A percentile compares a stretch with the other conserved stretches of the same genome.
phyloP scores from a whole-genome alignment of 37 sponge, comb jelly and placozoan genomes.

The Diacarnus erythraeanus region DNA sequence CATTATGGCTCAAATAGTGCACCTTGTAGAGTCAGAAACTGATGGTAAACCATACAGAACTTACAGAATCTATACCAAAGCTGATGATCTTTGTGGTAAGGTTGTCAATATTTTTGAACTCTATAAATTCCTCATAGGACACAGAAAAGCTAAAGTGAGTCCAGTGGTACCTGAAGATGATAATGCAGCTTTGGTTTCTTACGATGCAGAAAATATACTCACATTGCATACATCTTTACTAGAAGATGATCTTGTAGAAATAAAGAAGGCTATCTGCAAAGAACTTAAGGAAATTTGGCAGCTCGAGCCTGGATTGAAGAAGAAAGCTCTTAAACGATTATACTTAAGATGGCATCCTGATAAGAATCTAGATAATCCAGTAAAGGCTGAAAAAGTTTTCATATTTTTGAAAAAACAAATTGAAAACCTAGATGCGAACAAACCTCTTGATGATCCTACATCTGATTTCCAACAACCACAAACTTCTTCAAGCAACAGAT shows the following conservation, averaged over 20 bases:
- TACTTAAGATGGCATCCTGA: slow-evolving; percentile 66
- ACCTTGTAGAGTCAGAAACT: slow-evolving; percentile 2
- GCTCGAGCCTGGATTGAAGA: slow-evolving; percentile 9
- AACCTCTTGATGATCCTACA: slow-evolving; percentile 36
- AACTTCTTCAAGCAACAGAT: background rate
- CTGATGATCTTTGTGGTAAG: slow-evolving; percentile 23
- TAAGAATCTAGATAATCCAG: slow-evolving; percentile 28
- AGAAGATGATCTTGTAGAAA: background rate
- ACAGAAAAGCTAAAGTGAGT: too few species aligned
- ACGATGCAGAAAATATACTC: background rate
- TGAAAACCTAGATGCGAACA: too few species aligned
- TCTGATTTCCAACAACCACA: background rate
- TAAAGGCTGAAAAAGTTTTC: slow-evolving; percentile 45
- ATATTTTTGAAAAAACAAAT: slow-evolving; percentile 31
- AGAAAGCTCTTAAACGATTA: slow-evolving; percentile 34
- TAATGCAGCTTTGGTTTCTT: background rate
- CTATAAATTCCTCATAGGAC: slow-evolving; percentile 46
- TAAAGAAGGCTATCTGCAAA: background rate
- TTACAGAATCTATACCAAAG: background rate
- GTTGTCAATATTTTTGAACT: slow-evolving; percentile 35
- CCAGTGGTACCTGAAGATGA: too few species aligned
- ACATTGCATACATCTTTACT: background rate
- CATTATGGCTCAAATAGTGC: slow-evolving; percentile 47
- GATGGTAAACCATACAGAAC: background rate
- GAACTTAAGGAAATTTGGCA: slow-evolving; percentile 47